Evolutionary conservation across 2,797 vertebrate species (phyloP).

Genomic region (Gorsachius magnificus): DNA sequence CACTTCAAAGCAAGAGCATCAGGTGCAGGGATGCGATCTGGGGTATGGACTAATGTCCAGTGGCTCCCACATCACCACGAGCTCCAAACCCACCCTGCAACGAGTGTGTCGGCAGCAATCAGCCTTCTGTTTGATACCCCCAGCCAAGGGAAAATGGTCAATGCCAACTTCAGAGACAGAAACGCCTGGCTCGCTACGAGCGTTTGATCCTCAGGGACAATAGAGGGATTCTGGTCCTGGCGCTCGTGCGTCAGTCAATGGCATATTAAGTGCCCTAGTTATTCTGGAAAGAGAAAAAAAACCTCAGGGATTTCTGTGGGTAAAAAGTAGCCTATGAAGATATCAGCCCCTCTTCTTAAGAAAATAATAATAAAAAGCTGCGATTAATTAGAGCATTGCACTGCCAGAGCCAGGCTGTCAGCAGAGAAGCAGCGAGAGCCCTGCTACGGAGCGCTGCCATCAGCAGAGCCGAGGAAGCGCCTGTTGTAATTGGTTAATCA

Average conservation of each 20-base stretch:
- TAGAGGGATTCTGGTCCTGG: conserved; percentile 27
- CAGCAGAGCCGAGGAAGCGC: conserved; percentile 8
- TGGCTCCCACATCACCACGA: background rate
- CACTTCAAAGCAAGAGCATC: conserved; percentile 38
- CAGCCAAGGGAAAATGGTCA: background rate
- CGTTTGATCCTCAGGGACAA: conserved; percentile 35
- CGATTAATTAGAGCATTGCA: background rate
- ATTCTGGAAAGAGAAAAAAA: conserved; percentile 16
- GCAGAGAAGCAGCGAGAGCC: background rate
- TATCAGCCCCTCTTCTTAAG: background rate
- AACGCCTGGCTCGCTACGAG: background rate
- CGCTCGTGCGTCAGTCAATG: background rate
- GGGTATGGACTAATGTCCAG: background rate
- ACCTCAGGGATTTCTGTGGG: background rate
- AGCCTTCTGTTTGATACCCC: background rate
- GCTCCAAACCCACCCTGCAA: background rate
- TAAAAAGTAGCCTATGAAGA: background rate
- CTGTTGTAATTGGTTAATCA: conserved; percentile 23
- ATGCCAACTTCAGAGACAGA: conserved; percentile 4
- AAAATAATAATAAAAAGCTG: background rate
- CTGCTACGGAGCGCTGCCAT: background rate
- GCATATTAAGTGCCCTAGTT: conserved; percentile 34
- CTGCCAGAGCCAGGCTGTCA: background rate
- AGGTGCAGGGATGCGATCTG: background rate
- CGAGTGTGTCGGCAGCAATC: background rate